Conservation (phyloP, 2,113 vertebrate species). For the Clupea harengus region DNA sequence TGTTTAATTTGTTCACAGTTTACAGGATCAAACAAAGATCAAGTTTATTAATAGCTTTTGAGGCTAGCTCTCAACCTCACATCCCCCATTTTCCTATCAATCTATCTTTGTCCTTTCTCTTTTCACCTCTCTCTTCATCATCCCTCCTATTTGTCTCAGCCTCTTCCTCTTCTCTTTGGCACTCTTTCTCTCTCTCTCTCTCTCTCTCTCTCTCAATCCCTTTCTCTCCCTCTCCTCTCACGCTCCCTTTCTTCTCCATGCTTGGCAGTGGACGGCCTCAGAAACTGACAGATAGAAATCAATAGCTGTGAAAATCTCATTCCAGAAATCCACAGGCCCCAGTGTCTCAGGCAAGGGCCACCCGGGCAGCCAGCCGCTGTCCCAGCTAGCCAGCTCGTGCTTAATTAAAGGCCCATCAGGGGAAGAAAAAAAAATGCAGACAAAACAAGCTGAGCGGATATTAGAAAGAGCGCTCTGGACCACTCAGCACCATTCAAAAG, state of each 20-base stretch:
- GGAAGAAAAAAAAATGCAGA: too few species aligned
- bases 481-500: not conserved
- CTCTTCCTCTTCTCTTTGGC: slow-evolving; percentile 22
- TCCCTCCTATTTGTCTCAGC: not conserved
- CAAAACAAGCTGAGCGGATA: slow-evolving; percentile 5
- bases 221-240: not conserved
- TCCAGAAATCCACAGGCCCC: slow-evolving; percentile 18
- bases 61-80: too few species aligned
- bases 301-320: slow-evolving; percentile 32
- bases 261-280: slow-evolving; percentile 21
- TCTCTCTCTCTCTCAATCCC: not conserved
- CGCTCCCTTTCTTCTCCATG: slow-evolving; percentile 24
- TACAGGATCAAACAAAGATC: not conserved
- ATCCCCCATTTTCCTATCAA: not conserved
- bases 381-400: too few species aligned
- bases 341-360: not conserved
- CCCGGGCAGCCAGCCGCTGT: not conserved
- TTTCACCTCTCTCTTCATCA: not conserved
- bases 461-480: not conserved
- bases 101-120: not conserved
- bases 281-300: slow-evolving; percentile 30
- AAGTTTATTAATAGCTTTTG: too few species aligned
- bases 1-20: not conserved
- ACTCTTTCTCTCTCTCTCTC: not conserved
- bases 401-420: slow-evolving; percentile 8